Evolutionary conservation across 2,888 invertebrate species (phyloP).

Genomic region (Hirtodrosophila trivittata): DNA sequence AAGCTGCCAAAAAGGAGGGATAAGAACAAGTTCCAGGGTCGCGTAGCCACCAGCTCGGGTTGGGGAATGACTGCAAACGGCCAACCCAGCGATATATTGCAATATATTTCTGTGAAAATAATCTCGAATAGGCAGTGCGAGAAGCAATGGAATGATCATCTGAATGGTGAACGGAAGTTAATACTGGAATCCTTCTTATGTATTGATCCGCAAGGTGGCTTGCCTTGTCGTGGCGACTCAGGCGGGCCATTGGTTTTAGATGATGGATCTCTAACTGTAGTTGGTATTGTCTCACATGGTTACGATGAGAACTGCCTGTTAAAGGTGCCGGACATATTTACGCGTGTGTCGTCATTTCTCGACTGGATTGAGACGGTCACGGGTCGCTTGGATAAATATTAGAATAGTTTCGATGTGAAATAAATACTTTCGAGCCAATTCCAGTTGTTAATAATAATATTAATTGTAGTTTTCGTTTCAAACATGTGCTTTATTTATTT

Average conservation of each 20-base stretch:
- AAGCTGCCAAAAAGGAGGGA: conserved; percentile 27
- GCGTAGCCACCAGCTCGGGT: conserved; percentile 39
- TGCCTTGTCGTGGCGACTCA: conserved; percentile 61
- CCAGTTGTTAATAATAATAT: neutral
- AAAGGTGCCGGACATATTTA: conserved; percentile 54
- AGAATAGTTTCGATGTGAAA: neutral
- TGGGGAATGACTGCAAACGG: conserved; percentile 51
- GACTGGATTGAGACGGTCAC: conserved; percentile 49
- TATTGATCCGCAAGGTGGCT: conserved; percentile 43
- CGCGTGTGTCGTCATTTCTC: conserved; percentile 42
- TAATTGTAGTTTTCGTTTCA: conserved; percentile 64
- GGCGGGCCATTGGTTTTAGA: conserved; percentile 55
- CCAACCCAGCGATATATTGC: conserved; percentile 24
- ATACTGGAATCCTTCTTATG: conserved; percentile 47
- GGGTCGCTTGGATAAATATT: conserved; percentile 2
- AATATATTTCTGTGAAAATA: conserved; percentile 36
- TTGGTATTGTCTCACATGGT: conserved; percentile 66
- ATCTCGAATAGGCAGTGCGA: conserved; percentile 49
- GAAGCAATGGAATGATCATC: conserved; percentile 39
- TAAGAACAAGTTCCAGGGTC: conserved; percentile 5
- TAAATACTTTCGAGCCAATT: neutral
- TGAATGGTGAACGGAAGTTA: conserved; percentile 19
- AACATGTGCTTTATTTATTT: conserved; percentile 83
- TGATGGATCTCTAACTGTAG: conserved; percentile 43
- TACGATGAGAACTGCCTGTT: conserved; percentile 44